Evolutionary conservation across 2,888 invertebrate species (phyloP), one percentile per base, ranked within the genome.

Genomic region (Cordilura impudica): DNA sequence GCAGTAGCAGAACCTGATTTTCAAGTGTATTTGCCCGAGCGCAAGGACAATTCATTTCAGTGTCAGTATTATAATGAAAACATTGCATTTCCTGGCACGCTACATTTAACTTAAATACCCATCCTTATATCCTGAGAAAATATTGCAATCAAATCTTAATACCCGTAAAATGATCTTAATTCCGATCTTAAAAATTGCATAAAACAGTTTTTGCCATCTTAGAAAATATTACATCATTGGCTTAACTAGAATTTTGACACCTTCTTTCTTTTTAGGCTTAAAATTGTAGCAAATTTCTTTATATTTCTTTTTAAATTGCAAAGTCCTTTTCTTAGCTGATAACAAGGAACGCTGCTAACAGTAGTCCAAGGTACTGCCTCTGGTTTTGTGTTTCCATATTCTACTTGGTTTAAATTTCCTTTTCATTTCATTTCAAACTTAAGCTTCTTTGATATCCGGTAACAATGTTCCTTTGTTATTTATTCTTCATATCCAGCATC

Each of bases 221-320:
- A 53, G 82, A 73, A 76, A 83, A 81, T 85, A 86, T 87, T 86
- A 84, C 75, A 79, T 85, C 88, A 87, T 87, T 88, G 87, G 87
- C 88, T 87, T 85, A 87, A 84, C 79, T 53, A 78, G 85, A 85
- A 87, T 87, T 88, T 88, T 87, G 88, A 88, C 87, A 87, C 87
- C 87, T 87, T 79, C 63, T 60, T 61, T 65, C 61, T 12, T 47
- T 10, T 8, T 21, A 21, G 54, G 51, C 53, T 12, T 29, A 43
- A 39, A 51, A 39, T 70, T 43, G 16, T 31, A 54, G 49, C 47
- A 75, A 69, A 49, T 74, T 56, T 67, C 60, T 35, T 67, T 67
- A 67, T 74, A 26, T 67, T 35, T n/a, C n/a, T 23, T 0, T 5
- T 4, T 51, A 51, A 23, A 51, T 23, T 49, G 12, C 6, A 49